phyloP scores from a whole-genome alignment of 2,888 invertebrate species.

The Tubulanus polymorphus region DNA sequence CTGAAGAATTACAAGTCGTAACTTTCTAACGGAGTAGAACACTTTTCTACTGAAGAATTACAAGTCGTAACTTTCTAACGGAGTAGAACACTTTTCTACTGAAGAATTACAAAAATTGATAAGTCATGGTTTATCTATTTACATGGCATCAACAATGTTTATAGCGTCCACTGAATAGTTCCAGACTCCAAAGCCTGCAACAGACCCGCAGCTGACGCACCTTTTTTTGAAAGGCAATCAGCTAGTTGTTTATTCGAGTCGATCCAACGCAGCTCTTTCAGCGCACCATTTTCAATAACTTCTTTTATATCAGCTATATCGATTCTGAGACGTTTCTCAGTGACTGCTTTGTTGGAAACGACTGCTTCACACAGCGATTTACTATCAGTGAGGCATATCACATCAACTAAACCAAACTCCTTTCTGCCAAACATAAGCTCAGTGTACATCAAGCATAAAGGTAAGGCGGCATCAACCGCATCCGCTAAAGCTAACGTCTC shows the following conservation, averaged over 20 bases:
- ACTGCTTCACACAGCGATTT: constrained; percentile 8
- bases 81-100: no score
- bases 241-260: constrained; percentile 4
- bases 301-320: constrained; percentile 7
- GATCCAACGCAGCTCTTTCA: background rate
- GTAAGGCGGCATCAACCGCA: constrained; percentile 4
- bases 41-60: no score
- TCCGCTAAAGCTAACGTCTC: constrained; percentile 7
- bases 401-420: background rate
- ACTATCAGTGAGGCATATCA: background rate
- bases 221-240: constrained; percentile 6
- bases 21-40: no score
- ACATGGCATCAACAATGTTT: no score
- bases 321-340: constrained; percentile 7
- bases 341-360: constrained; percentile 7
- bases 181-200: no score
- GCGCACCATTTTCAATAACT: background rate
- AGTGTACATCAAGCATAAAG: background rate
- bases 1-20: no score
- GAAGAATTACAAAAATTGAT: no score
- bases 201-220: constrained; percentile 2
- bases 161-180: no score
- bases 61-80: no score
- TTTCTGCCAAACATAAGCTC: constrained; percentile 1
- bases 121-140: no score